Percentiles rank a stretch among this genome's conserved stretches.
Evolutionary conservation across 2,888 invertebrate genomes (phyloP).

Genomic region (Aquatica leii): DNA sequence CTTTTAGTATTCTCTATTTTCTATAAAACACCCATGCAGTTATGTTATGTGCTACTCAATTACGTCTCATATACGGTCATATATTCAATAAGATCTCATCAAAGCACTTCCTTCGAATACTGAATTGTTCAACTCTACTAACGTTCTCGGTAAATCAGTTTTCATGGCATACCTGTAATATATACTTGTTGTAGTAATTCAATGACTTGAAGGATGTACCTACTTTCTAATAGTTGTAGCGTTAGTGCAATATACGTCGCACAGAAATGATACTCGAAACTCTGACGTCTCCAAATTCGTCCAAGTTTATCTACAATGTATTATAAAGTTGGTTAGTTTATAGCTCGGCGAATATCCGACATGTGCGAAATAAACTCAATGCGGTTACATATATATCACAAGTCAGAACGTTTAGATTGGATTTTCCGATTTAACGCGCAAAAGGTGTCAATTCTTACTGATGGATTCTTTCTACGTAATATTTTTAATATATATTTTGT

Average conservation of each 20-base stretch:
- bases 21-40: slow-evolving; percentile 21
- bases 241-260: slow-evolving; percentile 2
- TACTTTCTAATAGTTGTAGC: neutral
- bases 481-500: neutral
- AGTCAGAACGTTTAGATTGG: slow-evolving; percentile 45
- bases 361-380: slow-evolving; percentile 48
- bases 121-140: slow-evolving; percentile 28
- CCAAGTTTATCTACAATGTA: slow-evolving; percentile 38
- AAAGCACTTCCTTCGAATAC: slow-evolving; percentile 24
- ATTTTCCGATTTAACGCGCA: slow-evolving; percentile 46
- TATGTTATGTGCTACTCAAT: slow-evolving; percentile 25
- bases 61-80: slow-evolving; percentile 27
- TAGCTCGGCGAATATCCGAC: slow-evolving; percentile 45
- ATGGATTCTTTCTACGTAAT: slow-evolving; percentile 36
- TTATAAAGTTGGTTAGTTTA: slow-evolving; percentile 43
- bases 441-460: slow-evolving; percentile 40
- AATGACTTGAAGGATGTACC: slow-evolving; percentile 6
- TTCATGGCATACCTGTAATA: slow-evolving; percentile 31
- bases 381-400: slow-evolving; percentile 48
- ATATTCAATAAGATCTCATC: slow-evolving; percentile 36
- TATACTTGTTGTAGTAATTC: slow-evolving; percentile 30
- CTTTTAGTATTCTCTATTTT: slow-evolving; percentile 17
- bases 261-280: no score
- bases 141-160: slow-evolving; percentile 32
- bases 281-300: slow-evolving; percentile 18